These are phyloP conservation scores for Caenorhabditis latens DNA, from an alignment of 1,140 invertebrate genomes.

Conservation along the genomic window DNA sequence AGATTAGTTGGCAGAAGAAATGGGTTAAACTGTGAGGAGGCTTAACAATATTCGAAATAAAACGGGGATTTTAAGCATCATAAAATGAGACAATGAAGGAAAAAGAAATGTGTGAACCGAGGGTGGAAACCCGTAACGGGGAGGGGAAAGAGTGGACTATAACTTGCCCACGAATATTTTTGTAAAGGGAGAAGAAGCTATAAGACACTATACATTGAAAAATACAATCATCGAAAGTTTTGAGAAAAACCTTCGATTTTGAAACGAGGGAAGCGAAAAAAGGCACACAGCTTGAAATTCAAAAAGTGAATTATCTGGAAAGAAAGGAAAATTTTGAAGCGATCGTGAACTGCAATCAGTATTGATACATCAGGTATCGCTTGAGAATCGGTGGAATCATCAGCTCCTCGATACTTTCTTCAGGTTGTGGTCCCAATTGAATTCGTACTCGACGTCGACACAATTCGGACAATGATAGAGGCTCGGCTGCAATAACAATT, in stretches of 20 bases:
- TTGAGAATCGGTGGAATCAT: slow-evolving; percentile 69
- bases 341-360: not conserved
- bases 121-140: slow-evolving; percentile 16
- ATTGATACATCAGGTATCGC: slow-evolving; percentile 71
- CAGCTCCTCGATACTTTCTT: slow-evolving; percentile 69
- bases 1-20: slow-evolving; percentile 12
- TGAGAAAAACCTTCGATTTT: not conserved
- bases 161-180: not conserved
- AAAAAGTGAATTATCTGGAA: slow-evolving; percentile 36
- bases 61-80: not conserved
- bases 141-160: not conserved
- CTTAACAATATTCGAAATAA: not conserved
- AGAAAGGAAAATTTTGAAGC: not conserved
- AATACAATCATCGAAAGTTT: not conserved
- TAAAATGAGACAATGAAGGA: not conserved
- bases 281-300: slow-evolving; percentile 48
- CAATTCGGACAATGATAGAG: slow-evolving; percentile 64
- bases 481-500: slow-evolving; percentile 64
- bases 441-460: slow-evolving; percentile 66
- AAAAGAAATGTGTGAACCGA: slow-evolving; percentile 37
- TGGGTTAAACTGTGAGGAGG: not conserved
- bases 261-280: slow-evolving; percentile 24
- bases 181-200: slow-evolving; percentile 19
- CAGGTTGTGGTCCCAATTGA: slow-evolving; percentile 64
- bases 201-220: slow-evolving; percentile 35